These are phyloP conservation scores for Eurosta solidaginis DNA, from an alignment of 1,140 invertebrate genomes.

Conservation along the genomic window DNA sequence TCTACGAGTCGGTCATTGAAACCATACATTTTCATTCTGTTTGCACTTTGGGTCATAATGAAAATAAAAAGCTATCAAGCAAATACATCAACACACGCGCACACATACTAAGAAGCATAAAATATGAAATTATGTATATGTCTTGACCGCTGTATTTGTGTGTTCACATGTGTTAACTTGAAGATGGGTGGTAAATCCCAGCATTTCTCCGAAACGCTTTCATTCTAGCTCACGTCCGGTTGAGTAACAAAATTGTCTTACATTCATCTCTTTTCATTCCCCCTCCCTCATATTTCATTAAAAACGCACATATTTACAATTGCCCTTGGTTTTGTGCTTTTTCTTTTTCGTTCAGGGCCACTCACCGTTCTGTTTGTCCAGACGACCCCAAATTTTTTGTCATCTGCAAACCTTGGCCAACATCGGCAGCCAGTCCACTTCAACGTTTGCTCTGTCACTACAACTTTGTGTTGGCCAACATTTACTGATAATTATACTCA, in stretches of 20 bases:
- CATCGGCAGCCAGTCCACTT: conserved; percentile 19
- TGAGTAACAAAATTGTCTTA: background rate
- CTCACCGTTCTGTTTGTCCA: conserved; percentile 48
- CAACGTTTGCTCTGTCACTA: conserved; percentile 37
- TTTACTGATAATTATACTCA: background rate
- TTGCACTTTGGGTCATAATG: conserved; percentile 36
- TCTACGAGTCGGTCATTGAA: background rate
- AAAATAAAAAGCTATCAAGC: conserved; percentile 29
- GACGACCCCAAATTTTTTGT: conserved; percentile 55
- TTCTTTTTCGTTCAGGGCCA: conserved; percentile 29
- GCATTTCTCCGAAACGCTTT: background rate
- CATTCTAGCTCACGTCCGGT: background rate
- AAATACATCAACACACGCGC: conserved; percentile 7
- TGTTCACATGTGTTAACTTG: background rate
- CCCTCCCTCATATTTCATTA: no score
- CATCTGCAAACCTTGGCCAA: background rate
- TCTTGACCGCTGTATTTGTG: background rate
- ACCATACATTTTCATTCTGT: conserved; percentile 26
- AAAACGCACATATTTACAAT: background rate
- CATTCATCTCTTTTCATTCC: background rate
- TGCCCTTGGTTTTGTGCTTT: conserved; percentile 2
- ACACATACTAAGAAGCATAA: background rate
- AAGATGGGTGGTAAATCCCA: background rate
- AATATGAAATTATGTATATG: background rate
- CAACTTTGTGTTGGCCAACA: background rate